Percentiles rank a stretch among this genome's conserved stretches.
Evolutionary conservation across 2,113 vertebrate genomes (phyloP).

Genomic region (Macroglossus sobrinus): DNA sequence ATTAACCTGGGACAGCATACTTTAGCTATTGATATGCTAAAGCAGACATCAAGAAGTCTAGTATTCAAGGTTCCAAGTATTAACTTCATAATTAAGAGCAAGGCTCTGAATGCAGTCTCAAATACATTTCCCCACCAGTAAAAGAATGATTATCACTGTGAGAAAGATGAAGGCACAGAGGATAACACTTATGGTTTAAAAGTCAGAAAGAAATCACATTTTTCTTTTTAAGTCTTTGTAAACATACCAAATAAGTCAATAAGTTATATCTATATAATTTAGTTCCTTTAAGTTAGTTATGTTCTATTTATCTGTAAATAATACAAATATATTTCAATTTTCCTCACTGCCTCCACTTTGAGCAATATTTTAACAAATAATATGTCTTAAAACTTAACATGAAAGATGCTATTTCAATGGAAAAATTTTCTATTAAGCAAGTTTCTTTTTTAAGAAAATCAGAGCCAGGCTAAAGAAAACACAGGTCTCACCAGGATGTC

Average conservation of each 20-base stretch:
- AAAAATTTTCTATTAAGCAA: conserved; percentile 30
- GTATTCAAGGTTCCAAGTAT: not conserved
- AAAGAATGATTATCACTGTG: not conserved
- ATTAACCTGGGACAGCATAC: not conserved
- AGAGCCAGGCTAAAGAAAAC: not conserved
- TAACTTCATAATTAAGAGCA: not conserved
- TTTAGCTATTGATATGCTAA: not conserved
- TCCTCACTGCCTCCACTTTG: not conserved
- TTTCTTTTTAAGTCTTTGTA: not conserved
- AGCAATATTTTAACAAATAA: conserved; percentile 26
- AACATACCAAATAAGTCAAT: not conserved
- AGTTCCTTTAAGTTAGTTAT: not conserved
- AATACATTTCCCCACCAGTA: not conserved
- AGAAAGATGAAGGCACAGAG: not conserved
- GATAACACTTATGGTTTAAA: not conserved
- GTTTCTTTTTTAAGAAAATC: conserved; percentile 24
- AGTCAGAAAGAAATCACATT: not conserved
- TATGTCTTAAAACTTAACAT: not conserved
- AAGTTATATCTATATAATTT: not conserved
- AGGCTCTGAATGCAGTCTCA: not conserved
- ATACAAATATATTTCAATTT: not conserved
- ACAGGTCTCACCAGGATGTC: conserved; percentile 92
- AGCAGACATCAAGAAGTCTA: not conserved
- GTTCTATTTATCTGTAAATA: conserved; percentile 3
- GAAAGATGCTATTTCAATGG: conserved; percentile 1